Base-by-base conservation (phyloP, 2,888 invertebrate species). In the Lycia hirtaria region DNA sequence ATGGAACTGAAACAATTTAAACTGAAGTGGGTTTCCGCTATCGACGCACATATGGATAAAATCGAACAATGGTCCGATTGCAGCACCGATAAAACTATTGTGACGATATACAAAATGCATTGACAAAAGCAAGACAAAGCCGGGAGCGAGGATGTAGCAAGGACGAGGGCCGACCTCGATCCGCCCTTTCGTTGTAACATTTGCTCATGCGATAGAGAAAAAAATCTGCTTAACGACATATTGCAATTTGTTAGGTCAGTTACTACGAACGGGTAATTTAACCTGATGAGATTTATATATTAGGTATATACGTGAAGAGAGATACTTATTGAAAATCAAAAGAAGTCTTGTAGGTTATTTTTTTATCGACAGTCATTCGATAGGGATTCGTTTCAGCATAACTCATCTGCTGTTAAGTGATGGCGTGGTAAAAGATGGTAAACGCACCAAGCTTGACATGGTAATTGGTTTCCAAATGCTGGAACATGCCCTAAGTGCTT, bases 61-160 rank as follows among this genome's bases (percentile, higher is more conserved):
- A 60, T 51, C 59, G 60, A 57, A 65, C 65, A 65, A 62, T 63
- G 55, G 56, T 41, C 26, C 41, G 47, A 40, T 56, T 65, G 55
- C 56, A 59, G 54, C 40, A 51, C 33, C 41, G 47, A 61, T 51
- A 45, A 32, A 28, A 49, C 47, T 56, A 57, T 64, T 62, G 61
- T 64, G 40, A 56, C 45, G 32, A 64, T 66, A 64, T 51, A 57
- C 47, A 56, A 43, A 68, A 65, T 70, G 57, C 65, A 72, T 68
- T 70, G 71, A 72, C 72, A 69, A 63, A 70, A 38, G 62, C 67
- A 63, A 69, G 65, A 69, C 57, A 49, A 69, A 71, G 59, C 62
- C 53, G 56, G 64, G 64, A 62, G 45, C 64, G 65, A 69, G 68
- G 68, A 62, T 67, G 35, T 40, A 33, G 52, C 69, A 73, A 76